Evolutionary conservation across 2,113 vertebrate genomes (phyloP).

Genomic region (Percopsis transmontana): DNA sequence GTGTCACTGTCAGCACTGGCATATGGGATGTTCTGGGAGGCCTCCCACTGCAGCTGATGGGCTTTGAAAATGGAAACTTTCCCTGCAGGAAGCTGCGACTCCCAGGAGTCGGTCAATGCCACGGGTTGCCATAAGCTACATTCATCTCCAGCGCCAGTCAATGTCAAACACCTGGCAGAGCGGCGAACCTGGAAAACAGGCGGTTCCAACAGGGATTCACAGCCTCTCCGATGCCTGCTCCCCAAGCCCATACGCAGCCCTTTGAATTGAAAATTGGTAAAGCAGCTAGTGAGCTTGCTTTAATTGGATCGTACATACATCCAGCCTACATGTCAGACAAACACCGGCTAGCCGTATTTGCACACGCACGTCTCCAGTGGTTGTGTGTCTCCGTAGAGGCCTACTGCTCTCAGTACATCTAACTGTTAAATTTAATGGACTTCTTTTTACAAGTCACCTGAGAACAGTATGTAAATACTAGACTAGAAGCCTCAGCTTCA

Average conservation of each 20-base stretch:
- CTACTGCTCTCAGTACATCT: conserved; percentile 70
- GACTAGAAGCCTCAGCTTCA: conserved; percentile 41
- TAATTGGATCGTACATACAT: conserved; percentile 64
- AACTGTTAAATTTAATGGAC: conserved; percentile 72
- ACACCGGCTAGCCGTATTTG: conserved; percentile 11
- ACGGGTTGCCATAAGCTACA: conserved; percentile 83
- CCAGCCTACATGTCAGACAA: conserved; percentile 48
- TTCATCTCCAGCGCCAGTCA: conserved; percentile 83
- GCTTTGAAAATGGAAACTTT: conserved; percentile 91
- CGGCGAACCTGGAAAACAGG: conserved; percentile 81
- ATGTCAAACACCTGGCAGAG: conserved; percentile 88
- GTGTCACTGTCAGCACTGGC: conserved; percentile 75
- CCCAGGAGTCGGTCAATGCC: conserved; percentile 82
- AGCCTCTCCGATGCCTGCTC: conserved; percentile 20
- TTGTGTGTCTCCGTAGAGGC: conserved; percentile 59
- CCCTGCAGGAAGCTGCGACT: conserved; percentile 85
- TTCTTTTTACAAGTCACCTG: conserved; percentile 61
- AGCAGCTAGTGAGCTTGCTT: conserved; percentile 67
- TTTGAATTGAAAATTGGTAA: conserved; percentile 77
- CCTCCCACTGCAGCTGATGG: conserved; percentile 80
- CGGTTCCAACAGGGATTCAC: conserved; percentile 73
- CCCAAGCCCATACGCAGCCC: conserved; percentile 34
- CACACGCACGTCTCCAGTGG: conserved; percentile 54
- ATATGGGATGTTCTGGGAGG: conserved; percentile 78
- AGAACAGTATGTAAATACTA: conserved; percentile 59